phyloP scores from a whole-genome alignment of 2,797 vertebrate species.

The Gymnodraco acuticeps region DNA sequence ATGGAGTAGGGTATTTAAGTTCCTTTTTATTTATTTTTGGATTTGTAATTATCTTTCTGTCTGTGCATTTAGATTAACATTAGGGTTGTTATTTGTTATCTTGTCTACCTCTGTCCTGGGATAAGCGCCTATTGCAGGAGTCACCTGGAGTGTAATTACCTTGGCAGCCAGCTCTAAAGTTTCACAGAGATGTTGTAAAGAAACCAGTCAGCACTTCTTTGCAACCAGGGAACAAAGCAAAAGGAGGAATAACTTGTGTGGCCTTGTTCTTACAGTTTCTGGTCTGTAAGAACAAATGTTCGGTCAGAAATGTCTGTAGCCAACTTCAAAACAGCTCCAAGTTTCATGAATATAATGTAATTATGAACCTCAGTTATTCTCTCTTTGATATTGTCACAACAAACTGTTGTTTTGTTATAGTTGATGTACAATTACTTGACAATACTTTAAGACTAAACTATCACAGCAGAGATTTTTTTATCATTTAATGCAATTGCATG shows the following conservation, averaged over 20 bases:
- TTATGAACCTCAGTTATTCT: neutral
- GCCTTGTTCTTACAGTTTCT: neutral
- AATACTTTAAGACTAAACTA: slow-evolving; percentile 37
- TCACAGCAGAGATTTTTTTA: slow-evolving; percentile 13
- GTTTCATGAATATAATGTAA: slow-evolving; percentile 14
- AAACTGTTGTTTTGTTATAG: slow-evolving; percentile 17
- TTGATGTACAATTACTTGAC: neutral
- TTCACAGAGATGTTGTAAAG: slow-evolving; percentile 13
- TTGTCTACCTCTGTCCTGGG: slow-evolving; percentile 17
- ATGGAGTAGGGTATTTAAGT: neutral
- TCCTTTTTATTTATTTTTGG: neutral
- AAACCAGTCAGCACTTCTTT: slow-evolving; percentile 26
- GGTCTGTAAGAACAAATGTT: neutral
- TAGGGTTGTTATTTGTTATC: slow-evolving; percentile 14
- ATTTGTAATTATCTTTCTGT: neutral
- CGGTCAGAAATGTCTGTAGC: neutral
- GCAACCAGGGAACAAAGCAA: slow-evolving; percentile 2
- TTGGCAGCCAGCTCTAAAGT: slow-evolving; percentile 19
- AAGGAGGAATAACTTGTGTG: neutral
- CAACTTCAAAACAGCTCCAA: neutral
- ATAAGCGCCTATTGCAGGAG: slow-evolving; percentile 23
- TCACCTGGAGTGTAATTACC: slow-evolving; percentile 39
- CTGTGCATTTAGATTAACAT: slow-evolving; percentile 27
- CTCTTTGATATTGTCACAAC: slow-evolving; percentile 5
- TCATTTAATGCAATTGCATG: slow-evolving; percentile 6